Evolutionary conservation across 2,113 vertebrate genomes (phyloP), one percentile per base, ranked within the genome.

Genomic region (Pseudolaguvia tuberculata): DNA sequence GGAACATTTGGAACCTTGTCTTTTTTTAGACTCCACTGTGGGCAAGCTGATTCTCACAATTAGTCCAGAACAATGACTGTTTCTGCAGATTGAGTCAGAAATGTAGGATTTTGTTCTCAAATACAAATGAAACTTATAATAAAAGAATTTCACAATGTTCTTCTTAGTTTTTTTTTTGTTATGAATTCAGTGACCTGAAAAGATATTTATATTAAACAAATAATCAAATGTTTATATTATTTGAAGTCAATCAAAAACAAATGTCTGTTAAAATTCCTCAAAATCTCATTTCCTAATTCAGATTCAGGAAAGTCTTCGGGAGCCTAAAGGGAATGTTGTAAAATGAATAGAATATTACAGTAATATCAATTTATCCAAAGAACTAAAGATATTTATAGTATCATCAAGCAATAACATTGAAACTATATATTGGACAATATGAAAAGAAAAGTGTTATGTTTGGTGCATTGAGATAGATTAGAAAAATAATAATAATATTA

Each of bases 11-110:
- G 62, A 75, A 47, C 73, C 47, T 25, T 31, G 12, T 57, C 51
- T 72, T 75, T 75, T 75, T 75, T 75, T 75, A 68, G 73, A 68
- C 73, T 68, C 52, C 25, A 67, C 50, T 35, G 73, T 68, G 63
- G 63, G 63, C 35, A 68, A 68, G 23, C 29, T 58, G 53, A 75
- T 68, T 75, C 73, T 27, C 39, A 75, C 39, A 70, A 75, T 75
- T 75, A 75, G 73, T 48, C 63, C 53, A 68, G 53, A 75, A 75
- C 73, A 75, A 58, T 75, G 63, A 75, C 62, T 75, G 39, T 68
- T 75, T 68, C 73, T 68, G 20, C 21, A 50, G 73, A 63, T 75
- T 75, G 73, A 63, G 68, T 75, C 73, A 75, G 73, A 68, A 63
- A 35, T 75, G 67, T 68, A 57, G 58, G 39, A 75, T 65, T n/a